Evolutionary conservation across 2,888 invertebrate species (phyloP), one percentile per base, ranked within the genome.

Genomic region (Hydrotaea cyrtoneurina): DNA sequence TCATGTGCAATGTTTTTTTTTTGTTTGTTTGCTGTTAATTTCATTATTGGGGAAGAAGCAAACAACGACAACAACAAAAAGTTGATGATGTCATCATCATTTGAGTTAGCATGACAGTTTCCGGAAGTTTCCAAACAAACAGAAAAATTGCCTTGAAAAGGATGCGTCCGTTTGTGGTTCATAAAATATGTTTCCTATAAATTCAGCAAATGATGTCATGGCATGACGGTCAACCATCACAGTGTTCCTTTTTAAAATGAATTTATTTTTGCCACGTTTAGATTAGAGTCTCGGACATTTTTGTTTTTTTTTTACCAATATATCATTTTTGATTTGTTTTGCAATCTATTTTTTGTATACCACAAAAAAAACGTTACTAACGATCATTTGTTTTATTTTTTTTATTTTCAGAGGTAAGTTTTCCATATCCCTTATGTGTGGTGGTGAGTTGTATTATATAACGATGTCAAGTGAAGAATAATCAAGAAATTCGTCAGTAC

Each of bases 381-480:
- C 26, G 31, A 62, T n/a, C 26, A 15, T 77, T 64, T 21, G 4
- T 62, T 64, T 50, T 31, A 31, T 31, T 31, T 73, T 21, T 55
- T 50, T 36, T 75, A 3, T 26, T 72, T 64, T 72, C 36, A 55
- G 62, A 79, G 53, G 72, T 55, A 46, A 46, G 59, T n/a, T 62
- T 73, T 72, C 55, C 59, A 15, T 50, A 50, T 50, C 5, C 3
- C n/a, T 50, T 10, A 39, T 39, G 31, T n/a, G 3, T 36, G 4
- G 43, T 50, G 50, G 50, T 50, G 50, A 50, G 50, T 50, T 50
- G 31, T 50, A 50, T 50, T 50, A n/a, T n/a, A 50, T 50, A 8
- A 8, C 11, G 39, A 39, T 39, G 3, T 39, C 13, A 8, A 7
- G n/a, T n/a, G 31, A 31, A 31, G 7, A 31, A 7, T 31, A 31